Evolutionary conservation across 2,113 vertebrate genomes (phyloP).

Genomic region (Nansenia antarctica): DNA sequence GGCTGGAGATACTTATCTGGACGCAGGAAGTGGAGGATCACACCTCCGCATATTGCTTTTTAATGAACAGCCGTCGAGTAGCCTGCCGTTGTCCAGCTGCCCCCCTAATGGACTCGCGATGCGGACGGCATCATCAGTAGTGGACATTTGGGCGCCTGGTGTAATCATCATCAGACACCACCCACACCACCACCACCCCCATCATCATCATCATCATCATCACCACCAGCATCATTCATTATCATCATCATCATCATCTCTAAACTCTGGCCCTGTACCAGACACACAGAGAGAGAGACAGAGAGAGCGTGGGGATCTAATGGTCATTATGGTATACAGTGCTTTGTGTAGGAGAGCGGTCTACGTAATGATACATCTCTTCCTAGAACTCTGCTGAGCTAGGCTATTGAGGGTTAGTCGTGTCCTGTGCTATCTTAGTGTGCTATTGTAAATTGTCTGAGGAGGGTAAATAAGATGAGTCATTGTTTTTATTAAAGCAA

Average conservation of each 20-base stretch:
- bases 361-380: constrained; percentile 33
- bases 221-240: neutral
- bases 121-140: constrained; percentile 44
- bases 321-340: neutral
- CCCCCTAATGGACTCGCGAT: constrained; percentile 48
- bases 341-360: constrained; percentile 36
- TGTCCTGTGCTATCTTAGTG: too few relatives aligned
- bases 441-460: too few relatives aligned
- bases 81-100: constrained; percentile 10
- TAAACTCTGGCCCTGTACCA: constrained; percentile 22
- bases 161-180: constrained; percentile 36
- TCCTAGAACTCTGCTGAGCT: constrained; percentile 7
- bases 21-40: constrained; percentile 60
- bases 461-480: too few relatives aligned
- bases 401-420: neutral
- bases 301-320: neutral
- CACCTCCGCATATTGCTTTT: constrained; percentile 66
- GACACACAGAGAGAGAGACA: constrained; percentile 23
- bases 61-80: constrained; percentile 64
- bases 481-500: too few relatives aligned
- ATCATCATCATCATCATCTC: neutral
- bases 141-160: constrained; percentile 36
- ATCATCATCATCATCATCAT: neutral
- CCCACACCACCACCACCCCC: neutral
- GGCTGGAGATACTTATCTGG: constrained; percentile 60